phyloP scores from a whole-genome alignment of 2,113 vertebrate species.

The Clarias magur region DNA sequence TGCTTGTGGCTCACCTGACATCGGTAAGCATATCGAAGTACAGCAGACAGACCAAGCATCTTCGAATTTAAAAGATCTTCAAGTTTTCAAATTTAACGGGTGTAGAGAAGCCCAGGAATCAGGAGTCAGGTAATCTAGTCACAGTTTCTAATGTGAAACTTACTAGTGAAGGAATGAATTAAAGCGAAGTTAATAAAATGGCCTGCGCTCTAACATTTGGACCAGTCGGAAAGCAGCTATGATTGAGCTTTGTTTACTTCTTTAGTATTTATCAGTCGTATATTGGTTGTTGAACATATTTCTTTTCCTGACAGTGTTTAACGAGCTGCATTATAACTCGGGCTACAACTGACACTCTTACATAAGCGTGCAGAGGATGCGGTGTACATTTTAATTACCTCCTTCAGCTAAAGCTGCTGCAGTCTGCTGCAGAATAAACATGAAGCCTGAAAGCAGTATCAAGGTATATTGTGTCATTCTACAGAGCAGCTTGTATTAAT shows the following conservation, averaged over 20 bases:
- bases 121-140: not conserved
- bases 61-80: no score
- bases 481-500: not conserved
- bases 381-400: not conserved
- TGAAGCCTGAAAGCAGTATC: not conserved
- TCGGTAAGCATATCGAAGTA: no score
- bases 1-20: no score
- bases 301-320: not conserved
- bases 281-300: not conserved
- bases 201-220: not conserved
- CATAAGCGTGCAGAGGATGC: slow-evolving; percentile 2
- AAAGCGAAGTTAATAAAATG: not conserved
- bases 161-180: not conserved
- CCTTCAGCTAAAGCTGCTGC: not conserved
- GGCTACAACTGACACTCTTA: not conserved
- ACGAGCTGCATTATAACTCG: not conserved
- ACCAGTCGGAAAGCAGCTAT: not conserved
- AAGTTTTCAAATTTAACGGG: not conserved
- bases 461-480: not conserved
- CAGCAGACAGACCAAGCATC: no score
- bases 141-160: not conserved
- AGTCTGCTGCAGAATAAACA: slow-evolving; percentile 3
- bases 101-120: not conserved
- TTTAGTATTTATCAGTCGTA: not conserved
- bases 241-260: not conserved